Conservation (phyloP, 2,113 vertebrate genomes). For the Mus musculus region GRCm39 chr2:106578501-106579000, state of each 20-base stretch:
- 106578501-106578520: background rate
- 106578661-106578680: background rate
- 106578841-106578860: background rate
- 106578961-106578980: conserved; percentile 23
- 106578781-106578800: background rate
- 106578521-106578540: background rate
- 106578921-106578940: background rate
- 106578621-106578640: background rate
- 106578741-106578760: background rate
- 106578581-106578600: background rate
- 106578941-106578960: background rate
- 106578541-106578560: background rate
- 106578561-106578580: background rate
- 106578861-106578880: background rate
- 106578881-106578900: background rate
- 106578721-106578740: background rate
- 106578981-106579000: background rate
- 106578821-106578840: background rate
- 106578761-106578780: conserved; percentile 17
- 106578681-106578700: background rate
- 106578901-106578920: background rate
- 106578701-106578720: background rate
- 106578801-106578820: background rate
- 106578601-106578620: background rate
- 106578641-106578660: background rate